Base-by-base conservation (phyloP, 2,113 vertebrate species). In the Bungarus multicinctus region DNA sequence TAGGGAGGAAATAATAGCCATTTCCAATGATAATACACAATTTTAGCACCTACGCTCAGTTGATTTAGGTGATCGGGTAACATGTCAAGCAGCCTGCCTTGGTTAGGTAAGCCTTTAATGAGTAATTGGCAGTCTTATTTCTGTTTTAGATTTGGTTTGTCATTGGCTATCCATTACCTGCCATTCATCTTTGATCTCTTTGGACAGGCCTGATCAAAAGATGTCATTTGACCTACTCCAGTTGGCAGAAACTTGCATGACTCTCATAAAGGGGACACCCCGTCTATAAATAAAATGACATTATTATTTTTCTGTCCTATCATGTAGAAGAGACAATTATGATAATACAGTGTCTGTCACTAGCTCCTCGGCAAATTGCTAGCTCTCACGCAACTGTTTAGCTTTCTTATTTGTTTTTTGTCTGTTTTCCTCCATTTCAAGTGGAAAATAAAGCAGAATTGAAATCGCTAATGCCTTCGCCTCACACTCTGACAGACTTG, bases 11-110 rank as follows among this genome's bases (percentile, higher is more conserved):
- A 99, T 99, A 99, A 99, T 98, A 98, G 99, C 99, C 98, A 99
- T 99, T 99, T 99, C 98, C 98, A 99, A 99, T 98, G 98, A 99
- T 99, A 99, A 99, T 99, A 99, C 99, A 99, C 99, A 99, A 99
- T 99, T 99, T 99, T 98, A 98, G 97, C 98, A 97, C 97, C 96
- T 97, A 97, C 98, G 98, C 98, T 98, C 98, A 98, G 98, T 98
- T 99, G 98, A 99, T 99, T 99, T 99, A 98, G 98, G 98, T 98
- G 98, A 97, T 98, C 97, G 98, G 98, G 98, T 97, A 97, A 98
- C 93, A 96, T 98, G 98, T 98, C 98, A 99, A 97, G 98, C 98
- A 98, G 98, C 97, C 98, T 98, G 98, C 98, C 98, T 98, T 98
- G 98, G 98, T 98, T 98, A 98, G 98, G 98, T 98, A 97, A 98